Evolutionary conservation across 1,140 invertebrate genomes (phyloP).

Genomic region (Apis florea): DNA sequence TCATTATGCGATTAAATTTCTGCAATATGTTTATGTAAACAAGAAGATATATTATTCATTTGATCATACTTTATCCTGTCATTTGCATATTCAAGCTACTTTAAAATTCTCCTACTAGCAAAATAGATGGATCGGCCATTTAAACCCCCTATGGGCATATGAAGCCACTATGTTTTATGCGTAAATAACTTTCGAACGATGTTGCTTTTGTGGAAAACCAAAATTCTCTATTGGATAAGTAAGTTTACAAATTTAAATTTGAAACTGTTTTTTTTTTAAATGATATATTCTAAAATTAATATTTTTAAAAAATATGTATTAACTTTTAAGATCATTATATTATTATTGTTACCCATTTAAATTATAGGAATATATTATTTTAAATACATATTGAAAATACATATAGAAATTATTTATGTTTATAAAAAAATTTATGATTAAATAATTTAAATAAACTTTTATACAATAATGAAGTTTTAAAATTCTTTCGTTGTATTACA

Average conservation of each 20-base stretch:
- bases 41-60: neutral
- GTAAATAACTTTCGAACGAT: neutral
- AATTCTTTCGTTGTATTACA: no score
- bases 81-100: slow-evolving; percentile 13
- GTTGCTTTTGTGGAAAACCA: neutral
- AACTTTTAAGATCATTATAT: no score
- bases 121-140: neutral
- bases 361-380: neutral
- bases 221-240: neutral
- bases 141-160: neutral
- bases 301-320: neutral
- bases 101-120: neutral
- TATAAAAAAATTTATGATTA: neutral
- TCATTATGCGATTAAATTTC: no score
- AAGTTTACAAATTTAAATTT: neutral
- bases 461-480: neutral
- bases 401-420: neutral
- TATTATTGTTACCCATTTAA: neutral
- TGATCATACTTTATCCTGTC: neutral
- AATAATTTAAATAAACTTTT: neutral
- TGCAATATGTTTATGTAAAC: no score
- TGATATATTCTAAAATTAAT: neutral
- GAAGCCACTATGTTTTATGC: no score
- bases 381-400: neutral
- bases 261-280: neutral